phyloP scores from a whole-genome alignment of 1,140 invertebrate genomes.

The Anoplophora glabripennis region DNA sequence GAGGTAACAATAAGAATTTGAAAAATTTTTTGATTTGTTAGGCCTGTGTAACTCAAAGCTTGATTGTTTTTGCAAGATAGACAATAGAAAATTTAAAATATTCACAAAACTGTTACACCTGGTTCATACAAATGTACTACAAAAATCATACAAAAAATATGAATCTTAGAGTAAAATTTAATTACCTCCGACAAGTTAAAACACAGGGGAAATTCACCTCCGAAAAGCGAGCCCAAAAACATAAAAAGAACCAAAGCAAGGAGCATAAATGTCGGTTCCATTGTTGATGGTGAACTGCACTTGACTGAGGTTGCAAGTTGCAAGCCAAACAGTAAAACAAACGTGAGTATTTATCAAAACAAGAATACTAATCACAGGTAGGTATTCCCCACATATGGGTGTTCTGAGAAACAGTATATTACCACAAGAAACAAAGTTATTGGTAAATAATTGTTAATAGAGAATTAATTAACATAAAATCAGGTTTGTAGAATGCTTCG shows the following conservation, averaged over 20 bases:
- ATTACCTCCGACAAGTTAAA: slow-evolving; percentile 90
- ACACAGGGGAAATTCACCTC: slow-evolving; percentile 88
- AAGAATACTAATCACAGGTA: background rate
- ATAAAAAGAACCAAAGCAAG: slow-evolving; percentile 69
- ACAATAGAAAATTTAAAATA: too few species aligned
- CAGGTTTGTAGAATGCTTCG: background rate
- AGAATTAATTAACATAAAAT: background rate
- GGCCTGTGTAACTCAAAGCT: too few species aligned
- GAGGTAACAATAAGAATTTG: too few species aligned
- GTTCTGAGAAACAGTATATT: background rate
- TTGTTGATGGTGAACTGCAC: too few species aligned
- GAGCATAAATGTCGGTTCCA: background rate
- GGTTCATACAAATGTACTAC: too few species aligned
- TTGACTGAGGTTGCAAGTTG: too few species aligned
- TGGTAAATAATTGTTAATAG: background rate
- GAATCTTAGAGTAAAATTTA: slow-evolving; percentile 1
- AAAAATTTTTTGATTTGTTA: too few species aligned
- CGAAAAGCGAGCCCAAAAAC: slow-evolving; percentile 90
- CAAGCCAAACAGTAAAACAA: background rate
- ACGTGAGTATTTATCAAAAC: background rate
- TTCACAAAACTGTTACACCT: too few species aligned
- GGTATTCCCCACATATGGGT: too few species aligned
- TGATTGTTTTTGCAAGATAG: too few species aligned
- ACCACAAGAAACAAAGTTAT: background rate
- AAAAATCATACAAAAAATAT: too few species aligned